phyloP scores from a whole-genome alignment of 2,113 vertebrate genomes.

The Edolisoma coerulescens region DNA sequence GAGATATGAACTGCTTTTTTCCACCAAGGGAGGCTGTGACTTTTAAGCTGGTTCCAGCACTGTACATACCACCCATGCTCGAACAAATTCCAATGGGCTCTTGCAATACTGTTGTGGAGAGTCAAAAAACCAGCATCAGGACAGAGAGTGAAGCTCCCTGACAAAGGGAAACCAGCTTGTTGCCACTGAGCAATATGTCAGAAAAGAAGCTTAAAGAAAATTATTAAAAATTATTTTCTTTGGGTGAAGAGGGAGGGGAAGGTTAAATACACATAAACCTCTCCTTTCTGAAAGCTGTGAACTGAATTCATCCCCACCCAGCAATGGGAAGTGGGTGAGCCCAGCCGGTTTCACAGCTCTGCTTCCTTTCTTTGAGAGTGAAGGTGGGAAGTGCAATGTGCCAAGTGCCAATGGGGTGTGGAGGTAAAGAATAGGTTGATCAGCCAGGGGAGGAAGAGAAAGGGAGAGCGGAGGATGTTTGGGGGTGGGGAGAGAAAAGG shows the following conservation, averaged over 20 bases:
- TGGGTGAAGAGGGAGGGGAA: not conserved
- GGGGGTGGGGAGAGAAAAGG: constrained; percentile 15
- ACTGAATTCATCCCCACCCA: not conserved
- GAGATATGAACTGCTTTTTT: constrained; percentile 34
- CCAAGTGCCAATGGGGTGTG: not conserved
- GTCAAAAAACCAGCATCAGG: not conserved
- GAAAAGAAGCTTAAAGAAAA: not conserved
- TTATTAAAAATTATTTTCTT: not conserved
- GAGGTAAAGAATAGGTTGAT: constrained; percentile 24
- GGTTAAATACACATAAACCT: not conserved
- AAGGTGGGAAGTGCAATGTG: constrained; percentile 28
- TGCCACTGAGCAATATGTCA: not conserved
- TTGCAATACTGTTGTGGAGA: not conserved
- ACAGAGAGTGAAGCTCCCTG: not conserved
- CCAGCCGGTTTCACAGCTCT: constrained; percentile 16
- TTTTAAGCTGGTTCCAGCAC: not conserved
- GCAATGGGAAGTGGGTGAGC: constrained; percentile 51
- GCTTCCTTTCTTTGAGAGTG: constrained; percentile 48
- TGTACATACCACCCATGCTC: not conserved
- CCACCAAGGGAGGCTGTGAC: not conserved
- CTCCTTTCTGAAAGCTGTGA: not conserved
- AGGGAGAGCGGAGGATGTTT: constrained; percentile 1
- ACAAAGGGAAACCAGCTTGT: not conserved
- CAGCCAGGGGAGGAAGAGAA: not conserved
- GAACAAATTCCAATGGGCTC: constrained; percentile 6